Evolutionary conservation across 2,888 invertebrate genomes (phyloP), one percentile per base, ranked within the genome.

Genomic region (Lasioglossum villosulum): DNA sequence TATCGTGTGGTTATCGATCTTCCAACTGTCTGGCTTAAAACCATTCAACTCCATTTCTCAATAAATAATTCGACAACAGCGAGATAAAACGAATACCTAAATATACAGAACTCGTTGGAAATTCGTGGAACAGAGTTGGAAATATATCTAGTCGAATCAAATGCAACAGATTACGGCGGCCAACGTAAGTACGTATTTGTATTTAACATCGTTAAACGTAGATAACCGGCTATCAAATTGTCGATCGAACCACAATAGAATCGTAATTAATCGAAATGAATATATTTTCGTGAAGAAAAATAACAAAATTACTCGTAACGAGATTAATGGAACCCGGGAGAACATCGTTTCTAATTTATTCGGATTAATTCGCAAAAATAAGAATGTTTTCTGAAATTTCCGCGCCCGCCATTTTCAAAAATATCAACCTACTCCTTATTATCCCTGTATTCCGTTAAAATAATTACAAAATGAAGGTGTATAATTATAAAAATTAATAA

Each of bases 341-440:
- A 19, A 30, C n/a, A 75, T 30, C 5, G 19, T 48, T 39, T 5
- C 4, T 48, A 68, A 59, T 75, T 45, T 42, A 37, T n/a, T 30
- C 10, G 27, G 39, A 71, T n/a, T 27, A 8, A 74, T 77, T 66
- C 48, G 23, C 39, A 80, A 78, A 42, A 84, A 83, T 80, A 82
- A 83, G 48, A 78, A 42, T 76, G 37, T 75, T 74, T 85, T 86
- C 83, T 71, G 66, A 91, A 91, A 90, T 84, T 89, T 91, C 88
- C 91, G 91, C 92, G 91, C 94, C 94, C 94, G 94, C 94, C 94
- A 94, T 94, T 94, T 94, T 94, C 94, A 93, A 94, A 94, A 93
- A 91, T 88, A 37, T 76, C 76, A 83, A 85, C 75, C 56, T 34
- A 30, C 74, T 34, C 30, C 2, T 45, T 30, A 48, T 52, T 68